Conservation (phyloP, 2,797 vertebrate species). For the Myotis daubentonii region DNA sequence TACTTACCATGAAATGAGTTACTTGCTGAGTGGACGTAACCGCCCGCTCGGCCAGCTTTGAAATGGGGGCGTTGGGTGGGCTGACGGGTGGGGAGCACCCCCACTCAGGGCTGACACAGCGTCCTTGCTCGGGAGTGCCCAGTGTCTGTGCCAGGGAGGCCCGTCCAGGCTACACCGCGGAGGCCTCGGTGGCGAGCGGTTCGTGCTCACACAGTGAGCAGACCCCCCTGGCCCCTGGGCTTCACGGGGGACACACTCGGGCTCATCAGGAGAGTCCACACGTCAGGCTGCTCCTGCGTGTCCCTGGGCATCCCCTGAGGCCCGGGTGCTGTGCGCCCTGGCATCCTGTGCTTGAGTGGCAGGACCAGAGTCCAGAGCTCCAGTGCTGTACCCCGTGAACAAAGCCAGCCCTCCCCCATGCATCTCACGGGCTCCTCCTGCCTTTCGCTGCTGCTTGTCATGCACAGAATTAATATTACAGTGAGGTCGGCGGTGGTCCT, state of each 20-base stretch:
- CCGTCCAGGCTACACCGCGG: not conserved
- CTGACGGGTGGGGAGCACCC: not conserved
- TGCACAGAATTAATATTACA: not conserved
- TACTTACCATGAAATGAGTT: not conserved
- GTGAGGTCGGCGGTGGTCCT: not conserved
- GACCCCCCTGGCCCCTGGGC: not conserved
- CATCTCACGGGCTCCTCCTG: not conserved
- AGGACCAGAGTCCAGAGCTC: not conserved
- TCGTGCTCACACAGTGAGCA: not conserved
- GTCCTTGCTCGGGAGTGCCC: not conserved
- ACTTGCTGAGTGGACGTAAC: not conserved
- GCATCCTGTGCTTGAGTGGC: not conserved
- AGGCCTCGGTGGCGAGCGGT: not conserved
- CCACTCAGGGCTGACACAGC: not conserved
- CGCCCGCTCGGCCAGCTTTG: not conserved
- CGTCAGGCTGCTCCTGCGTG: fast-evolving
- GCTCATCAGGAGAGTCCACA: not conserved
- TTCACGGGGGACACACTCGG: not conserved
- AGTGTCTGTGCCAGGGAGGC: not conserved
- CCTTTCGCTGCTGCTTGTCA: not conserved
- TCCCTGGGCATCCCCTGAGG: not conserved
- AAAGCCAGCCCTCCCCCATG: not conserved
- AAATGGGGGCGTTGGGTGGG: not conserved
- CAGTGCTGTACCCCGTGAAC: not conserved
- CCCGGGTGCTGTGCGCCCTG: not conserved